phyloP scores from a whole-genome alignment of 92 coral and sea anemone genomes.

The Parazoanthus darwini region DNA sequence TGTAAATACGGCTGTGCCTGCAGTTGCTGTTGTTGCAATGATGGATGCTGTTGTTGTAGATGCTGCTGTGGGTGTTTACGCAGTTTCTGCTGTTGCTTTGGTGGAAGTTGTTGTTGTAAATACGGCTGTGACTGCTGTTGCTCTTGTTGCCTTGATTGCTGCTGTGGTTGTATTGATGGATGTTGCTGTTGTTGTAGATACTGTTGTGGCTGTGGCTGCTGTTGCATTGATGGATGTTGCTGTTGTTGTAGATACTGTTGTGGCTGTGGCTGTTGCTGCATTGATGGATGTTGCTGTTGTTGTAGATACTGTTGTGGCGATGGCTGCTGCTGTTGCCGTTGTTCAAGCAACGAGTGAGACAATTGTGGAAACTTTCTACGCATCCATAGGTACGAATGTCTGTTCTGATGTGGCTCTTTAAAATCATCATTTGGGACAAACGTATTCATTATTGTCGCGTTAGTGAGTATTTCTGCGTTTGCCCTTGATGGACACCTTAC shows the following conservation, averaged over 20 bases:
- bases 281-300: background rate
- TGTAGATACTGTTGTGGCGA: background rate
- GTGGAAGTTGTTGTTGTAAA: background rate
- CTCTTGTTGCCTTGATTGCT: background rate
- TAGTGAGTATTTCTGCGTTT: background rate
- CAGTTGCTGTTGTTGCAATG: background rate
- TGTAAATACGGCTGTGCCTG: too few relatives aligned
- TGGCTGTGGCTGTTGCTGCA: background rate
- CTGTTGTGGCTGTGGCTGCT: background rate
- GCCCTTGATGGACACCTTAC: background rate
- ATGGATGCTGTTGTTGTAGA: background rate
- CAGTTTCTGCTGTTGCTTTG: background rate
- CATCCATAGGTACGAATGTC: background rate
- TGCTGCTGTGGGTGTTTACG: background rate
- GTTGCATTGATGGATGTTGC: background rate
- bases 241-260: background rate
- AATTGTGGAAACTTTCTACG: background rate
- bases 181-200: background rate
- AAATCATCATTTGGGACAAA: background rate
- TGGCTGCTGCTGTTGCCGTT: background rate
- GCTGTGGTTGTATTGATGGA: background rate
- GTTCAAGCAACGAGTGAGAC: background rate
- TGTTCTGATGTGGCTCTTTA: background rate
- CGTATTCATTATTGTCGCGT: background rate
- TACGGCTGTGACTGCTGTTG: background rate